These are phyloP conservation scores for Acanthisitta chloris DNA, from an alignment of 2,113 vertebrate genomes.

Conservation along the genomic window DNA sequence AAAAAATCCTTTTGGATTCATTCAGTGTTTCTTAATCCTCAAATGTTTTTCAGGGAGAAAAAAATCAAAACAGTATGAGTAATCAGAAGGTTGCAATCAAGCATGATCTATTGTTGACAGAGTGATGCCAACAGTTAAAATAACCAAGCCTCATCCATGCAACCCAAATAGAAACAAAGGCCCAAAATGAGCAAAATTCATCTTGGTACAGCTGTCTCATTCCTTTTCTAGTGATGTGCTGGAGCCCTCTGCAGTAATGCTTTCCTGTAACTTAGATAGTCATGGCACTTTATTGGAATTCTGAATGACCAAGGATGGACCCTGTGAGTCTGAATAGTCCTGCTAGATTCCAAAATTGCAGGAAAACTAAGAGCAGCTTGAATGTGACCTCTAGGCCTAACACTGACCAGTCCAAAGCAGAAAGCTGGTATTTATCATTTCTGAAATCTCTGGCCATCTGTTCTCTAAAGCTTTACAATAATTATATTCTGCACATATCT, in stretches of 20 bases:
- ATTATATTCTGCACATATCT: slow-evolving; percentile 28
- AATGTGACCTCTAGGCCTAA: not conserved
- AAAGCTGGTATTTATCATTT: slow-evolving; percentile 6
- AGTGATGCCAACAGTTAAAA: not conserved
- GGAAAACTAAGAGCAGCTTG: not conserved
- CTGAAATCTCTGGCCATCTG: slow-evolving; percentile 61
- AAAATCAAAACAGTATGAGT: not conserved
- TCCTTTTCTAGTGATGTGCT: not conserved
- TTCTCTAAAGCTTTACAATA: slow-evolving; percentile 30
- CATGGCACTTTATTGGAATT: accelerated
- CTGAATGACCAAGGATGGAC: not conserved
- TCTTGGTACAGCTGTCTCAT: not conserved
- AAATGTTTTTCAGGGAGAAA: not conserved
- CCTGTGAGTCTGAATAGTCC: not conserved
- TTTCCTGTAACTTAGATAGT: not conserved
- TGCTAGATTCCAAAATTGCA: not conserved
- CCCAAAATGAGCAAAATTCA: not conserved
- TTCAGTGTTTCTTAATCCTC: not conserved
- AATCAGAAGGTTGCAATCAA: not conserved
- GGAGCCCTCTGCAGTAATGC: not conserved
- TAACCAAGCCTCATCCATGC: not conserved
- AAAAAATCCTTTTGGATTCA: not conserved
- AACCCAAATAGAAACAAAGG: not conserved
- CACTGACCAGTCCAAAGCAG: not conserved
- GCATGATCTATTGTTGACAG: not conserved